Evolutionary conservation across 2,113 vertebrate species (phyloP).

Genomic region (Oceanodroma tethys): DNA sequence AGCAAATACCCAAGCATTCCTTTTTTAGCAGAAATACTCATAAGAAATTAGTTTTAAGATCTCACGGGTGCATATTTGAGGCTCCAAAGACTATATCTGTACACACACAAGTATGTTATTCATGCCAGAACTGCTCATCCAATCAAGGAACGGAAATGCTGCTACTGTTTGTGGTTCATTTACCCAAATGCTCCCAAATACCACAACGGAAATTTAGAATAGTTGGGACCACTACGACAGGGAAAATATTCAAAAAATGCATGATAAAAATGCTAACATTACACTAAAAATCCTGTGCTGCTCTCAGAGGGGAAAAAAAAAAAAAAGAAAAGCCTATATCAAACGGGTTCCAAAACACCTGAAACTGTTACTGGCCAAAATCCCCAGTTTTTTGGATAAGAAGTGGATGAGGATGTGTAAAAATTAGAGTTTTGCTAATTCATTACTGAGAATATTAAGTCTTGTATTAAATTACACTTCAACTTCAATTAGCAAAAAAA

Average conservation of each 20-base stretch:
- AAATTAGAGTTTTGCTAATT: neutral
- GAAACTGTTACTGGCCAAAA: neutral
- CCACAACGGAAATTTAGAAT: slow-evolving; percentile 47
- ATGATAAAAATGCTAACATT: neutral
- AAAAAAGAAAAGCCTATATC: neutral
- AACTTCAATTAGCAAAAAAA: neutral
- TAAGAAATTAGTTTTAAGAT: slow-evolving; percentile 24
- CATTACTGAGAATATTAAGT: neutral
- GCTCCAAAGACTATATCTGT: slow-evolving; percentile 16
- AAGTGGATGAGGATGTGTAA: neutral
- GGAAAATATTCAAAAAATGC: slow-evolving; percentile 46
- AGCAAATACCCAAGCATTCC: slow-evolving; percentile 22
- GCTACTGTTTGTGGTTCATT: slow-evolving; percentile 51
- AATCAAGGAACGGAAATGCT: slow-evolving; percentile 61
- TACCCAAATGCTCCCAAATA: neutral
- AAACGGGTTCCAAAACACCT: neutral
- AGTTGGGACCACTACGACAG: neutral
- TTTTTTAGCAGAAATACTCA: slow-evolving; percentile 42
- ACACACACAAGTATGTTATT: slow-evolving; percentile 37
- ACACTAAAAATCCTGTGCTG: neutral
- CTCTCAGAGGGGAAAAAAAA: neutral
- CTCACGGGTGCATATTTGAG: slow-evolving; percentile 34
- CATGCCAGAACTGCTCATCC: slow-evolving; percentile 52
- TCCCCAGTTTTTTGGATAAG: neutral
- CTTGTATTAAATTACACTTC: neutral